A percentile compares a stretch with the other conserved stretches of the same genome.
phyloP scores from a whole-genome alignment of 2,888 invertebrate genomes.

The Aradus depressus region DNA sequence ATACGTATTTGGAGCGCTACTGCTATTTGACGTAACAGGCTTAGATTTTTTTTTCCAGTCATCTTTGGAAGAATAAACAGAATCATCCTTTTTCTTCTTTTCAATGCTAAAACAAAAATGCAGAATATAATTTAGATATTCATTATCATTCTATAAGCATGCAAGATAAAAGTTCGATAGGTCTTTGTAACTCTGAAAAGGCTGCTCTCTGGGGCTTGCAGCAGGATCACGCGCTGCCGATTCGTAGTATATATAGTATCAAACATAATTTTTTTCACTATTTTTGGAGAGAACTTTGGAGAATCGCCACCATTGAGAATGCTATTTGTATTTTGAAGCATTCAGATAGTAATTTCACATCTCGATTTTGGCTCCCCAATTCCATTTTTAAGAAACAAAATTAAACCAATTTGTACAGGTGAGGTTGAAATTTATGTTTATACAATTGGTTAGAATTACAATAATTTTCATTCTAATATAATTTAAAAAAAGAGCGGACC shows the following conservation, averaged over 20 bases:
- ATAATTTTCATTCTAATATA: no score
- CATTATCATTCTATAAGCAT: neutral
- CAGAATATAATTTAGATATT: neutral
- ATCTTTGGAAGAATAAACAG: slow-evolving; percentile 31
- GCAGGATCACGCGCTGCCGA: neutral
- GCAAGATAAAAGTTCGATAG: neutral
- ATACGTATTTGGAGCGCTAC: no score
- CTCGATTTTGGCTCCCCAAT: no score
- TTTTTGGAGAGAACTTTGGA: no score
- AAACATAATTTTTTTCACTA: neutral
- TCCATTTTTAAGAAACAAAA: no score
- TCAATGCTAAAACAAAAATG: slow-evolving; percentile 54
- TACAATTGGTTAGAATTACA: no score
- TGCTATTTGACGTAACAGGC: slow-evolving; percentile 41
- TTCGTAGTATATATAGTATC: neutral
- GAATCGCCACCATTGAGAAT: no score
- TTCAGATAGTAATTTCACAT: no score
- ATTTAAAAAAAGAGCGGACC: no score
- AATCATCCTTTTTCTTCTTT: slow-evolving; percentile 69
- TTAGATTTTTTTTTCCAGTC: slow-evolving; percentile 57
- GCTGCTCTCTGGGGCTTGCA: neutral
- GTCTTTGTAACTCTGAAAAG: neutral
- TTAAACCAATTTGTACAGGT: no score
- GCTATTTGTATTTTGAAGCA: no score
- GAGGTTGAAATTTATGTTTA: no score